Base-by-base conservation (phyloP, 2,888 invertebrate genomes). In the Drosophila mettleri region DNA sequence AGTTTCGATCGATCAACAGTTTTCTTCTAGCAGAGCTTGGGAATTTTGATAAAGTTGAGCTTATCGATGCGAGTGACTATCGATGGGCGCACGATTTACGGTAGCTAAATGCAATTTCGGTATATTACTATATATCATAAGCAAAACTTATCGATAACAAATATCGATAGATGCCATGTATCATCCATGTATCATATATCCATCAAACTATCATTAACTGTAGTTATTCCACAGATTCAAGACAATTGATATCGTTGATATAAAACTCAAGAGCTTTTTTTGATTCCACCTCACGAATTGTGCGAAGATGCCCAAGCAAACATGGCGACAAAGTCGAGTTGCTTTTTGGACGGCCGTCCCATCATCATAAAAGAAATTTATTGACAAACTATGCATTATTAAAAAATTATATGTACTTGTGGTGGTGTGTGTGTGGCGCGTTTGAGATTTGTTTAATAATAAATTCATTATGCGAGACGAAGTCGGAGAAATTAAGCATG, bases 391-490 rank as follows among this genome's bases (percentile, higher is more conserved):
- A 80, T 86, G 84, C 86, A 83, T 89, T 89, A 89, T 89, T 89
- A 89, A 89, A 89, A 89, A 88, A 89, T 86, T 60, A 88, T 82
- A 86, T 86, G 85, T 80, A 83, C 87, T 86, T 81, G 81, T 80
- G 75, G 81, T 64, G 80, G 84, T 74, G 70, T 82, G 70, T 82
- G 70, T 79, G 84, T 65, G 84, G 78, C 64, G 66, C 67, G 67
- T 69, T 72, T 78, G 70, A 86, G 84, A 88, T 88, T 88, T 86
- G 88, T 78, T 88, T 78, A 84, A 80, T 81, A 80, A 86, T 84
- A 85, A 86, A 87, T 87, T 88, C 74, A 84, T 84, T 84, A 78
- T 78, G 82, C 83, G 82, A 73, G 72, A 65, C 57, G 59, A 54
- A 48, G 65, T 24, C 69, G 87, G 86, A 76, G 87, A 86, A 86